A percentile compares a stretch with the other conserved stretches of the same genome.
phyloP scores from a whole-genome alignment of 2,888 invertebrate species.

The Anorthoa munda region DNA sequence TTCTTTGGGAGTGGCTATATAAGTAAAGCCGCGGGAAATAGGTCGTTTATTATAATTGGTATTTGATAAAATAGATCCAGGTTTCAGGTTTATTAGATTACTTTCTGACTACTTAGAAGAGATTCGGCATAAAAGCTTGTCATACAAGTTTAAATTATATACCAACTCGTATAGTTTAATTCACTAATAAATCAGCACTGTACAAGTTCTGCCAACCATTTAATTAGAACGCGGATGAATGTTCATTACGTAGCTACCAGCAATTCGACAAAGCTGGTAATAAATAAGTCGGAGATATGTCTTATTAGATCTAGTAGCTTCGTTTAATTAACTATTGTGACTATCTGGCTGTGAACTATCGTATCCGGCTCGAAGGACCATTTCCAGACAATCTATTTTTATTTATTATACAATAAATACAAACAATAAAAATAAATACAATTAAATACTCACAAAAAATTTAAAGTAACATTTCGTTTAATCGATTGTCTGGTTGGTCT shows the following conservation, averaged over 20 bases:
- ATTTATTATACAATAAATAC: no score
- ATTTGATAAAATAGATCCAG: not conserved
- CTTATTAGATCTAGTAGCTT: conserved; percentile 51
- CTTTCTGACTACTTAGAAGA: not conserved
- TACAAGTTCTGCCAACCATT: conserved; percentile 3
- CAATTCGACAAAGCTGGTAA: conserved; percentile 42
- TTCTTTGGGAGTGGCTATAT: no score
- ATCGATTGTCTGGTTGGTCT: no score
- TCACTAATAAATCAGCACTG: conserved; percentile 9
- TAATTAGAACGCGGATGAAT: conserved; percentile 41
- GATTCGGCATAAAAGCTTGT: not conserved
- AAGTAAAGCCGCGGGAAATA: no score
- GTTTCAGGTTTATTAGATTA: not conserved
- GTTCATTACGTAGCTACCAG: conserved; percentile 31
- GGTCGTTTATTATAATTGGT: not conserved
- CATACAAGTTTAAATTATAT: no score
- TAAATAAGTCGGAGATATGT: conserved; percentile 55
- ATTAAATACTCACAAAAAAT: no score
- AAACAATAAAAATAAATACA: no score
- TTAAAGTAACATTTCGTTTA: no score
- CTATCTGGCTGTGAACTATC: conserved; percentile 3
- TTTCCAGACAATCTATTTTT: not conserved
- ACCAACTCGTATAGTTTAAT: no score
- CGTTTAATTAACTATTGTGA: conserved; percentile 49
- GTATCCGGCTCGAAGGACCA: conserved; percentile 31